These are phyloP conservation scores for Sycobia sp. DNA, from an alignment of 1,140 invertebrate species.

Conservation along the genomic window DNA sequence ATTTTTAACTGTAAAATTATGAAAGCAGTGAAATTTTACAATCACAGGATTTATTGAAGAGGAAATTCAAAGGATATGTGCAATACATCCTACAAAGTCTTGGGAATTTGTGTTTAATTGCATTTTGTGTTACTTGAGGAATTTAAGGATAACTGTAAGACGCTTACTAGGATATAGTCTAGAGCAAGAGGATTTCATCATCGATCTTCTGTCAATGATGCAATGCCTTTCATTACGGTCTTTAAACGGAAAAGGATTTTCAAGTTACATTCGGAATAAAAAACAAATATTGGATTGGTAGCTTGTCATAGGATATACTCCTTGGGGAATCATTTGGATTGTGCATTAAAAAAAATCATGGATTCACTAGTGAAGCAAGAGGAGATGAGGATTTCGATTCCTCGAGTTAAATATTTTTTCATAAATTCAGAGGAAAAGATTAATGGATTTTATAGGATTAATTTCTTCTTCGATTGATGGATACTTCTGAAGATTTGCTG, in stretches of 20 bases:
- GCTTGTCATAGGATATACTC: slow-evolving; percentile 14
- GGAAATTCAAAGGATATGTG: slow-evolving; percentile 30
- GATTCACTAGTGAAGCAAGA: slow-evolving; percentile 26
- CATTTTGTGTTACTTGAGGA: slow-evolving; percentile 24
- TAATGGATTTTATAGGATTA: slow-evolving; percentile 22
- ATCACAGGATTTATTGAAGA: slow-evolving; percentile 26
- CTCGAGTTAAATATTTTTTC: slow-evolving; percentile 18
- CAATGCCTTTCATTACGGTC: slow-evolving; percentile 13
- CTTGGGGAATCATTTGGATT: slow-evolving; percentile 29
- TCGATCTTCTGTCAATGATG: slow-evolving; percentile 22
- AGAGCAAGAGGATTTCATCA: slow-evolving; percentile 33
- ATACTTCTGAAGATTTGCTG: slow-evolving; percentile 30
- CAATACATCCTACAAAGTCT: slow-evolving; percentile 33
- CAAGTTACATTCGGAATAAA: slow-evolving; percentile 10
- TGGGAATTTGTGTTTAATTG: slow-evolving; percentile 33
- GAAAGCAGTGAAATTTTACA: slow-evolving; percentile 14
- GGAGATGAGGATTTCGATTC: slow-evolving; percentile 32
- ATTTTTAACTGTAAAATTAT: slow-evolving; percentile 10
- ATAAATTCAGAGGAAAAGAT: slow-evolving; percentile 17
- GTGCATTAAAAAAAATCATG: slow-evolving; percentile 24
- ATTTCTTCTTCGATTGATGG: slow-evolving; percentile 22
- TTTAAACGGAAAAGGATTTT: slow-evolving; percentile 30
- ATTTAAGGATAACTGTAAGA: slow-evolving; percentile 21
- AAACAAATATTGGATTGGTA: slow-evolving; percentile 21
- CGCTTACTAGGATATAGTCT: slow-evolving; percentile 10